Evolutionary conservation across 2,113 vertebrate species (phyloP), one percentile per base, ranked within the genome.

Genomic region (Aramus guarauna): DNA sequence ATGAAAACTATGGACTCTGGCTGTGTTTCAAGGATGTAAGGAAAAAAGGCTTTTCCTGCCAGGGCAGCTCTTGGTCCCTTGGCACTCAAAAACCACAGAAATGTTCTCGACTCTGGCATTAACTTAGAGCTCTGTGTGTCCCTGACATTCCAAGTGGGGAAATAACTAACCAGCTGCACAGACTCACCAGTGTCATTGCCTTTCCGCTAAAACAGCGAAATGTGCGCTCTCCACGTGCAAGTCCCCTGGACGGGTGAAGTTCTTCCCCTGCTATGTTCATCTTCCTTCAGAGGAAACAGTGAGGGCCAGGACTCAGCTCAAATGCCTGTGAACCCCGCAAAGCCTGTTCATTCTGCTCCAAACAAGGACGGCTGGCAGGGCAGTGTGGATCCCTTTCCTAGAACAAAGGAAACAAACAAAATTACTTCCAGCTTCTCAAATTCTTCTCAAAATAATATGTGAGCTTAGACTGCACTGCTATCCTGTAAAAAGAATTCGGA

Each of bases 391-490:
- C 78, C 60, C 36, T 79, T 77, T 88, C 74, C 84, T 56, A 72
- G 74, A 76, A 67, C 84, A 77, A 85, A 88, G 84, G 75, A 68
- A 89, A 77, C 47, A 71, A 80, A 71, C 39, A 85, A 71, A 81
- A 72, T 68, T 29, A 67, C n/a, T 82, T 94, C 84, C 88, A 95
- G 84, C 88, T 85, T 50, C 68, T 71, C 91, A 39, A 66, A 39
- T 76, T 76, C 91, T 85, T 84, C 88, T 85, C 69, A 47, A 30
- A 80, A 58, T 53, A 85, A 29, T 5, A 36, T 15, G 18, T 58
- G 43, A 23, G 74, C 53, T 58, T 14, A 3, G 30, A 10, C 58
- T 23, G 56, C 12, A 12, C 53, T 50, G 63, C 52, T 72, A 7
- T 23, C 47, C 91, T 37, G 52, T 5, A 22, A 19, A 36, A 45